A percentile compares a stretch with the other conserved stretches of the same genome.
These are phyloP conservation scores for Phenganax marumi DNA, from an alignment of 92 coral and sea anemone species.

Conservation along the genomic window DNA sequence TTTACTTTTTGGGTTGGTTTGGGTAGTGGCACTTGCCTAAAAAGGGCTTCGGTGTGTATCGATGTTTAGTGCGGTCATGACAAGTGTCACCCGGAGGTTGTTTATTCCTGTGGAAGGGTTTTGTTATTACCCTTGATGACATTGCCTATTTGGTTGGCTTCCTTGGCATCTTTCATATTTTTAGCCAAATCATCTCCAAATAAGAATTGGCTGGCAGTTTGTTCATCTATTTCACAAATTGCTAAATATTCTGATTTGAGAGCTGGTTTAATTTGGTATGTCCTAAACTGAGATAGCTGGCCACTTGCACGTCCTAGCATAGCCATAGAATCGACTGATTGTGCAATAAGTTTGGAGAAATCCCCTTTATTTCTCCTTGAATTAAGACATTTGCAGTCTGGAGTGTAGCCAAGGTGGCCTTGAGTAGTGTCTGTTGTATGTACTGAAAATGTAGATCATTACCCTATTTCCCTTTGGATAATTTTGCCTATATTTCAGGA, in stretches of 20 bases:
- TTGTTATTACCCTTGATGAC: too few species aligned
- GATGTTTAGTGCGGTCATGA: too few species aligned
- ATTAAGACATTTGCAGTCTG: background rate
- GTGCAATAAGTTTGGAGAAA: conserved; percentile 8
- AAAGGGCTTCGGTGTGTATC: too few species aligned
- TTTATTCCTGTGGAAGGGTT: too few species aligned
- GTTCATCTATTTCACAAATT: background rate
- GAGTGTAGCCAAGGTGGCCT: conserved; percentile 27
- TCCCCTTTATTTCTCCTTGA: background rate
- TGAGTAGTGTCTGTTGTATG: conserved; percentile 18
- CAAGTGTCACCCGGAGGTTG: too few species aligned
- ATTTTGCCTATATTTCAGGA: background rate
- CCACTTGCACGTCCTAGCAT: background rate
- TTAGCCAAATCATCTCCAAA: conserved; percentile 45
- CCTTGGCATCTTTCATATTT: background rate
- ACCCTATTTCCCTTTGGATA: background rate
- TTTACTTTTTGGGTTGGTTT: too few species aligned
- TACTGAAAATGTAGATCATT: conserved; percentile 9
- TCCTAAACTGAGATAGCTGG: conserved; percentile 16
- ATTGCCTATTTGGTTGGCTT: too few species aligned
- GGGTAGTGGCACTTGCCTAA: too few species aligned
- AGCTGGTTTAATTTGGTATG: conserved; percentile 19
- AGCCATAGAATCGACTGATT: background rate
- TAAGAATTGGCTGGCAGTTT: conserved; percentile 11
- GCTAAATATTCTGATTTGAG: conserved; percentile 18